Evolutionary conservation across 2,888 invertebrate genomes (phyloP), one percentile per base, ranked within the genome.

Genomic region (Caenorhabditis auriculariae): DNA sequence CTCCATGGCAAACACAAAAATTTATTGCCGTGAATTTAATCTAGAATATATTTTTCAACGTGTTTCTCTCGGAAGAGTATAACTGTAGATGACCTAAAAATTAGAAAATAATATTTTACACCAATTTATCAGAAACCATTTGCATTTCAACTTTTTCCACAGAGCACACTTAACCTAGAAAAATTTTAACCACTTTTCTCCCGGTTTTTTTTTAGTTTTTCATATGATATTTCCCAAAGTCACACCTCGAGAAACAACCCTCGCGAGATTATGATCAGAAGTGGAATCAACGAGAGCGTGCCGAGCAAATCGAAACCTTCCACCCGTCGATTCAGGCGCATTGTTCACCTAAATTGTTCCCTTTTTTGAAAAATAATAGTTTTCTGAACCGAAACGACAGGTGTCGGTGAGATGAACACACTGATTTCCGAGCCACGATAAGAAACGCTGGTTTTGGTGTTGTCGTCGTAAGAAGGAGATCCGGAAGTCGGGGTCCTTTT

Each of bases 351-450:
- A 35, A 45, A 56, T 17, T 15, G 37, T 3, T 32, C 19, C 15
- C 35, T 37, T 17, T 32, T 24, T 50, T 4, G 9, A 42, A 32
- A 23, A 15, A 21, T 15, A 53, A 50, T 15, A 24, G 3, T 24
- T 9, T 21, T 28, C 17, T 48, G 27, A 41, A 69, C 69, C 23
- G 69, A 59, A 37, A 69, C 54, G 2, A 51, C 49, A 12, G 73
- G 69, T 2, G 74, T 71, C 6, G 72, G 72, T 6, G 75, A 69
- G 38, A 79, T 73, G 59, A 77, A 79, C 15, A 79, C 74, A 24
- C 69, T 69, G 47, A 79, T 75, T 45, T 79, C 79, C 6, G 77
- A 77, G 12, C 79, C 79, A 9, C 76, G 71, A 60, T 79, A 79
- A 17, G 75, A 74, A 19, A 75, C 69, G 27, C 74, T 75, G 9